These are phyloP conservation scores for Zaprionus ornatus DNA, from an alignment of 1,140 invertebrate genomes.

Conservation along the genomic window DNA sequence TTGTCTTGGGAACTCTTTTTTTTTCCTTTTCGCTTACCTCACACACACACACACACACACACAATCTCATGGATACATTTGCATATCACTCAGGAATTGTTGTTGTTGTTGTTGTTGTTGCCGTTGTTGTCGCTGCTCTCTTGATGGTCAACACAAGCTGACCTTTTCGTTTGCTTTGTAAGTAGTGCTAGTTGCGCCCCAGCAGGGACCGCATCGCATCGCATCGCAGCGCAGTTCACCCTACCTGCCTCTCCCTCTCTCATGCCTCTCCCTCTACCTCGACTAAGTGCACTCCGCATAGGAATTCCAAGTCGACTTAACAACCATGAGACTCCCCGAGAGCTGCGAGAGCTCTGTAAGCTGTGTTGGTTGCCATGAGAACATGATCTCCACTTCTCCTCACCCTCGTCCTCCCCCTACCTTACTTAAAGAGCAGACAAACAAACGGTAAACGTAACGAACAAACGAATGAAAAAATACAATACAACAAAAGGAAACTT, in stretches of 20 bases:
- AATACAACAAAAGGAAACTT: not conserved
- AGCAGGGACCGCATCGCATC: conserved; percentile 13
- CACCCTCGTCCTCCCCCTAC: not conserved
- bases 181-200: conserved; percentile 4
- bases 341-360: not conserved
- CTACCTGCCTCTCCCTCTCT: not conserved
- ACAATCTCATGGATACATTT: conserved; percentile 17
- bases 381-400: not conserved
- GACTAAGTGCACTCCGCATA: not conserved
- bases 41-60: conserved; percentile 1
- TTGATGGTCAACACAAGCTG: conserved; percentile 33
- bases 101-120: conserved; percentile 4
- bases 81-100: conserved; percentile 32
- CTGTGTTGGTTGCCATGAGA: not conserved
- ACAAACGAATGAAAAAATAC: not conserved
- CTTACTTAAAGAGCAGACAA: not conserved
- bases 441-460: not conserved
- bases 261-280: not conserved
- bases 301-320: conserved; percentile 2
- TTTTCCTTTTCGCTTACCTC: not conserved
- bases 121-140: conserved; percentile 1
- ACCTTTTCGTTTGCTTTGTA: conserved; percentile 23
- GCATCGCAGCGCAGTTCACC: not conserved
- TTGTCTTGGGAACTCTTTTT: conserved; percentile 25
- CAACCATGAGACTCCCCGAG: not conserved